These are phyloP conservation scores for Ditylenchus weischeri DNA, from an alignment of 2,888 invertebrate species.

Conservation along the genomic window DNA sequence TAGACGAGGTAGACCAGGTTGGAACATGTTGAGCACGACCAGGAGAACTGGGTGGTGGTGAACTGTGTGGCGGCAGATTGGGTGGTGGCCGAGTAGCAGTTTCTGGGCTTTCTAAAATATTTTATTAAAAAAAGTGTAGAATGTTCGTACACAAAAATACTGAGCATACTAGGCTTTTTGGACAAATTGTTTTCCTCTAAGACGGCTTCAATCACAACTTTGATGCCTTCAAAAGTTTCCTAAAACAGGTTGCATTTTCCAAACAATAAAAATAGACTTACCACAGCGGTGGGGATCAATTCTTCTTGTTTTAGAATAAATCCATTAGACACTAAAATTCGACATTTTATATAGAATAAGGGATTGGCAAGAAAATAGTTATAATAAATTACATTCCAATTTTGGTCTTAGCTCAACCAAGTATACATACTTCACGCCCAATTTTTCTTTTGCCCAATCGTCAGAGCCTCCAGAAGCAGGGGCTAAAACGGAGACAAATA, in stretches of 20 bases:
- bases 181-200: constrained; percentile 36
- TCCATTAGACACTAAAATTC: constrained; percentile 51
- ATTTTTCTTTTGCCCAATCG: constrained; percentile 56
- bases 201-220: constrained; percentile 51
- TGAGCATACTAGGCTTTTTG: constrained; percentile 10
- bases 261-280: background rate
- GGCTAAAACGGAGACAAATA: constrained; percentile 13
- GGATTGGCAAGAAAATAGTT: background rate
- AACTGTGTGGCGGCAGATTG: constrained; percentile 1
- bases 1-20: background rate
- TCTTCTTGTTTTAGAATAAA: constrained; percentile 57
- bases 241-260: background rate
- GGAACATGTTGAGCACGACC: background rate
- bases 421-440: constrained; percentile 56
- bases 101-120: background rate
- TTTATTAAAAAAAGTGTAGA: background rate
- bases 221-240: constrained; percentile 55
- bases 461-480: constrained; percentile 52
- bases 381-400: constrained; percentile 43
- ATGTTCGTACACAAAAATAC: background rate
- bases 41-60: background rate
- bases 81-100: background rate
- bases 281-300: constrained; percentile 52
- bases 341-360: background rate
- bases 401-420: constrained; percentile 54